phyloP scores from a whole-genome alignment of 2,888 invertebrate species.

The Eudasyphora cyanicolor region DNA sequence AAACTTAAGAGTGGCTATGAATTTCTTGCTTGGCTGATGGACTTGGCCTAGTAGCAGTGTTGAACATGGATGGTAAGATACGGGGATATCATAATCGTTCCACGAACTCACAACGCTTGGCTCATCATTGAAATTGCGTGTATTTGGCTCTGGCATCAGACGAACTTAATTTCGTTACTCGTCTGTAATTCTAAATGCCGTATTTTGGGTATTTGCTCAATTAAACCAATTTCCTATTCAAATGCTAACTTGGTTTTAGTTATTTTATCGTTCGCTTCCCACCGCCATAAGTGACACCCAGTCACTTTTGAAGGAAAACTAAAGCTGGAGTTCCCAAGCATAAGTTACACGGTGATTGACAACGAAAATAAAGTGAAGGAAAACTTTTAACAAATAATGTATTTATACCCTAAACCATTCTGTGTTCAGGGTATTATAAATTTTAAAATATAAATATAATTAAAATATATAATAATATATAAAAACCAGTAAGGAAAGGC shows the following conservation, averaged over 20 bases:
- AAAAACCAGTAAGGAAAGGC: no score
- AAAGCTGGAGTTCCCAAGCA: no score
- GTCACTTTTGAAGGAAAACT: no score
- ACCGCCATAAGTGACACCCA: neutral
- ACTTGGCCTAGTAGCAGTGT: neutral
- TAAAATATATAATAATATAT: no score
- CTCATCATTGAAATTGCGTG: neutral
- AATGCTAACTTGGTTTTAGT: conserved; percentile 30
- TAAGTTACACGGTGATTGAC: no score
- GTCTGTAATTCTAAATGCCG: conserved; percentile 27
- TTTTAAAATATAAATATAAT: no score
- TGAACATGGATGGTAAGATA: neutral
- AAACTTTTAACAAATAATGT: no score
- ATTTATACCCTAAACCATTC: no score
- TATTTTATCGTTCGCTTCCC: neutral
- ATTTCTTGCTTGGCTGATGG: neutral
- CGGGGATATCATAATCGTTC: conserved; percentile 22
- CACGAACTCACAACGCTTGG: neutral
- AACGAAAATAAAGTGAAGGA: no score
- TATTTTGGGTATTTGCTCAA: conserved; percentile 47
- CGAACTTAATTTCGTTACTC: conserved; percentile 6
- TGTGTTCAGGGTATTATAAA: no score
- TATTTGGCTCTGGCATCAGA: neutral
- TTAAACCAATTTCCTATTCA: conserved; percentile 43
- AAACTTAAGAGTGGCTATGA: neutral